Percentiles rank a stretch among this genome's conserved stretches.
Evolutionary conservation across 2,888 invertebrate species (phyloP).

Genomic region (Strigamia transsilvanica): DNA sequence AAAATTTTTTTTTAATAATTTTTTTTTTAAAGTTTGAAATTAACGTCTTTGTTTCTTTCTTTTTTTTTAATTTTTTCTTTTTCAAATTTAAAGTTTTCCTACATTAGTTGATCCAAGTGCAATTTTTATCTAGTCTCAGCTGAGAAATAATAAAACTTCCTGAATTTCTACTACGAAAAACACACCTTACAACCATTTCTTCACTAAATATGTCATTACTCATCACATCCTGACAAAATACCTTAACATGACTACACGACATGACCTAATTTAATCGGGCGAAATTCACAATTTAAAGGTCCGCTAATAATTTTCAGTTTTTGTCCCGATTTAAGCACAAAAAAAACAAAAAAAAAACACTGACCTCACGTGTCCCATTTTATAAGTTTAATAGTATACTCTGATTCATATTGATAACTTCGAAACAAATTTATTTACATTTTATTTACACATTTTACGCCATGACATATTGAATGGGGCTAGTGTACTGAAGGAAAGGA

Average conservation of each 20-base stretch:
- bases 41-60: no score
- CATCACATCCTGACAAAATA: slow-evolving; percentile 19
- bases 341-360: no score
- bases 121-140: neutral
- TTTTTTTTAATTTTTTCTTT: neutral
- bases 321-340: neutral
- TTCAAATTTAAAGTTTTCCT: neutral
- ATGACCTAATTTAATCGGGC: neutral
- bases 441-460: neutral
- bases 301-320: neutral
- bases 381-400: neutral
- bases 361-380: neutral
- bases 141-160: neutral
- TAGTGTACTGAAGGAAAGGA: neutral
- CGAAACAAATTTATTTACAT: neutral
- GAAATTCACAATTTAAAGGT: neutral
- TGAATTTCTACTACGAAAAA: neutral
- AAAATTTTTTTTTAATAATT: neutral
- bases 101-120: neutral
- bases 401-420: neutral
- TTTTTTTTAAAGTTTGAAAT: no score
- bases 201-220: neutral
- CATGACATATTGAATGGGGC: neutral
- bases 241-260: neutral
- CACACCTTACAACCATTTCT: neutral